These are phyloP conservation scores for Paralvinella palmiformis DNA, from an alignment of 1,140 invertebrate species.

Conservation along the genomic window DNA sequence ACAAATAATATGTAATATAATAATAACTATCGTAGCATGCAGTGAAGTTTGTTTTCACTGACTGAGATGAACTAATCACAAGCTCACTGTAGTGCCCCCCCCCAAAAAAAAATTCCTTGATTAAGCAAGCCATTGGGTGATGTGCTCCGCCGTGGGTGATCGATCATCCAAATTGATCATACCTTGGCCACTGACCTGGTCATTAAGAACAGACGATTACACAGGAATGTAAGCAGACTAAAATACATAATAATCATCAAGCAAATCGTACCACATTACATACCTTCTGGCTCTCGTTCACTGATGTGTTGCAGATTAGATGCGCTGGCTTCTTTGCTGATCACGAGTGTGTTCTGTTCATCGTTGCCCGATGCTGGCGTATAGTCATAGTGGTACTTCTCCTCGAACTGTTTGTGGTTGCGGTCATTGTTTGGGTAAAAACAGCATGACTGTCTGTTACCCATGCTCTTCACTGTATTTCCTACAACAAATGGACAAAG, in stretches of 20 bases:
- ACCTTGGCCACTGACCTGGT: too few species aligned
- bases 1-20: too few species aligned
- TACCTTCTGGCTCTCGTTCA: conserved; percentile 83
- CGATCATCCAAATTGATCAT: too few species aligned
- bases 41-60: too few species aligned
- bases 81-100: too few species aligned
- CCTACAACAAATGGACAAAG: background rate
- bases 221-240: background rate
- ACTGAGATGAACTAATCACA: too few species aligned
- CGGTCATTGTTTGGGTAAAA: conserved; percentile 37
- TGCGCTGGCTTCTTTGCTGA: conserved; percentile 57
- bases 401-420: conserved; percentile 25
- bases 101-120: too few species aligned
- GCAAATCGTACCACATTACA: background rate
- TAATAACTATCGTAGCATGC: too few species aligned
- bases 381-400: conserved; percentile 20
- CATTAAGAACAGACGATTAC: too few species aligned
- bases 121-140: too few species aligned
- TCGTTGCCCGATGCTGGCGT: conserved; percentile 48
- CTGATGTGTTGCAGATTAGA: conserved; percentile 95
- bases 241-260: background rate
- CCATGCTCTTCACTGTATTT: conserved; percentile 35
- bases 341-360: too few species aligned
- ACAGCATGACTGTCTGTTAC: conserved; percentile 52
- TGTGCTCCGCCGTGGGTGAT: too few species aligned